Conservation (phyloP, 2,888 invertebrate genomes). For the Lithophane semibrunnea region DNA sequence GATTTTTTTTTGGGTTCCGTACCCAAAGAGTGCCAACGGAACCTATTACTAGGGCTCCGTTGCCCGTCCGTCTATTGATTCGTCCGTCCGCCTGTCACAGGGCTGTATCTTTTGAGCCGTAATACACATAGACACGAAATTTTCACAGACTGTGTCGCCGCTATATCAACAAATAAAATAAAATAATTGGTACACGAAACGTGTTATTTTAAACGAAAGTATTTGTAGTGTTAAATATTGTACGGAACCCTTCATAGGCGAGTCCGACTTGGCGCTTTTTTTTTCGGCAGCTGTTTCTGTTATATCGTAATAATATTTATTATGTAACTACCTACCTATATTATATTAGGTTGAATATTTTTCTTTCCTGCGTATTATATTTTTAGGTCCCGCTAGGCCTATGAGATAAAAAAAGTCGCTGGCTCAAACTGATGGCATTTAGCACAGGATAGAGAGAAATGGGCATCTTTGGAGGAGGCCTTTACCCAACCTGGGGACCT, state of each 20-base stretch:
- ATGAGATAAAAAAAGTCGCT: no score
- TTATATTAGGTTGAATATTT: neutral
- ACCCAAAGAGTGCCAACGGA: neutral
- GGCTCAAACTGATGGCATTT: no score
- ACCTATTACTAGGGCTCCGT: no score
- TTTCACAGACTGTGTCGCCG: no score
- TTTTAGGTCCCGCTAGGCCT: neutral
- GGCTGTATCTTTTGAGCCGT: neutral
- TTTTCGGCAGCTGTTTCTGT: neutral
- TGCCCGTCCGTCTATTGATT: neutral
- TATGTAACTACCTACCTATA: neutral
- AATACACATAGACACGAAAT: neutral
- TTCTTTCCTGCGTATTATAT: neutral
- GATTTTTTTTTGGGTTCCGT: neutral
- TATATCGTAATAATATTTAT: neutral
- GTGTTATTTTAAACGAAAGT: no score
- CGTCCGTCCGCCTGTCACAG: neutral
- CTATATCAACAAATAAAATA: no score
- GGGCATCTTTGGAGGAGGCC: no score
- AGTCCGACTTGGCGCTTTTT: neutral
- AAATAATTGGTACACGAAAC: no score
- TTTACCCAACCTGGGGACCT: no score
- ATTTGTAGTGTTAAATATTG: neutral
- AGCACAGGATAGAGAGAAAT: no score
- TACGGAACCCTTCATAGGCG: neutral